A percentile compares a stretch with the other conserved stretches of the same genome.
These are phyloP conservation scores for Tachina grossa DNA, from an alignment of 2,888 invertebrate species.

Conservation along the genomic window DNA sequence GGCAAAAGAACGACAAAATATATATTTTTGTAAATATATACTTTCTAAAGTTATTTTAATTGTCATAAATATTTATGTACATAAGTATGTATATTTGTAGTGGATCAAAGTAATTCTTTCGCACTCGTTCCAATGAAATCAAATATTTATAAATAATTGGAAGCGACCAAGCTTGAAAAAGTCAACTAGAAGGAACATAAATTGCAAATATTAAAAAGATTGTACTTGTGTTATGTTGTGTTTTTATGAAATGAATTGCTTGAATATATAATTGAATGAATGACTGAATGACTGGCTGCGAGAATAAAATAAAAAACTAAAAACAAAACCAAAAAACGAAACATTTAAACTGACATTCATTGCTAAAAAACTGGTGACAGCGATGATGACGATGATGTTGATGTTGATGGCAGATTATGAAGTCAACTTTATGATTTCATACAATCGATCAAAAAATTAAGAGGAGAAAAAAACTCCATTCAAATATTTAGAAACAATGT, in stretches of 20 bases:
- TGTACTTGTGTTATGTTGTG: neutral
- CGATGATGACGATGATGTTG: slow-evolving; percentile 33
- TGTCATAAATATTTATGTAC: slow-evolving; percentile 29
- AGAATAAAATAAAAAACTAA: slow-evolving; percentile 7
- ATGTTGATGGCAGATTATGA: slow-evolving; percentile 59
- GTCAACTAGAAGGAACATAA: slow-evolving; percentile 39
- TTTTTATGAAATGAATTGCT: slow-evolving; percentile 5
- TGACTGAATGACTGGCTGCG: slow-evolving; percentile 16
- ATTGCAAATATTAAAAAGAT: slow-evolving; percentile 35
- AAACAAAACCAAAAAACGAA: slow-evolving; percentile 22
- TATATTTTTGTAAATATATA: slow-evolving; percentile 20
- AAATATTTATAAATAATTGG: slow-evolving; percentile 57
- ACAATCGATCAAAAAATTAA: slow-evolving; percentile 46
- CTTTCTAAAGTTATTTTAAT: slow-evolving; percentile 61
- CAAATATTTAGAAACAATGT: neutral
- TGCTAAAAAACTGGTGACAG: slow-evolving; percentile 36
- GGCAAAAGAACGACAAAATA: slow-evolving; percentile 25
- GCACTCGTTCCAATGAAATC: slow-evolving; percentile 30
- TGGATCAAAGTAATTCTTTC: slow-evolving; percentile 20
- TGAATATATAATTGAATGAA: slow-evolving; percentile 12
- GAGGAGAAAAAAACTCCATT: neutral
- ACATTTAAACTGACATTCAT: slow-evolving; percentile 24
- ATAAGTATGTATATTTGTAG: neutral
- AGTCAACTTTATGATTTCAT: slow-evolving; percentile 67
- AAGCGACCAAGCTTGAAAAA: slow-evolving; percentile 52